Conservation (phyloP, 2,797 vertebrate genomes). For the Rachycentron canadum region DNA sequence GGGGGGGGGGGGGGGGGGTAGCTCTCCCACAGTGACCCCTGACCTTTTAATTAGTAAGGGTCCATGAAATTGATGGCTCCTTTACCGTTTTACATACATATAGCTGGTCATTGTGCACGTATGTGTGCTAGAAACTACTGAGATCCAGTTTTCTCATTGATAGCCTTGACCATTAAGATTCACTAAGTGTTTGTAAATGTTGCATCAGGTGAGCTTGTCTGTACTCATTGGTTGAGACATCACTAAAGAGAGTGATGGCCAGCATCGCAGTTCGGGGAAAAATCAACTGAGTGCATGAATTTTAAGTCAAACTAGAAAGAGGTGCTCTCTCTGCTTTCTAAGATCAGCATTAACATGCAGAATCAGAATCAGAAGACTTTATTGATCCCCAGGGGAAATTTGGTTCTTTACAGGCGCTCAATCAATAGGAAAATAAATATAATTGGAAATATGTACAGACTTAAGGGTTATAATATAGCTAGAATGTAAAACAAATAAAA, state of each 20-base stretch:
- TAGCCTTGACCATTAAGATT: slow-evolving; percentile 4
- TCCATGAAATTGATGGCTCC: slow-evolving; percentile 49
- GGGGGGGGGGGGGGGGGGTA: not conserved
- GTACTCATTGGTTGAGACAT: slow-evolving; percentile 50
- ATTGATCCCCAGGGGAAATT: no score
- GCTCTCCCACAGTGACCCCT: slow-evolving; percentile 49
- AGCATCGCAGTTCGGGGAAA: slow-evolving; percentile 31
- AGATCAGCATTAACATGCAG: not conserved
- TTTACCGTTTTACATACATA: slow-evolving; percentile 30
- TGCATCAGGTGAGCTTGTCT: slow-evolving; percentile 51
- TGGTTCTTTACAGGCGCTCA: no score
- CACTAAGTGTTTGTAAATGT: slow-evolving; percentile 45
- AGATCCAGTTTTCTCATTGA: slow-evolving; percentile 13
- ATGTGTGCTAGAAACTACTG: slow-evolving; percentile 1
- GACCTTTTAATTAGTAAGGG: slow-evolving; percentile 52
- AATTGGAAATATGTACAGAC: no score
- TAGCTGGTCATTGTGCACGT: not conserved
- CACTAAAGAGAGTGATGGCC: slow-evolving; percentile 22
- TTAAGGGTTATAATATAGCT: no score
- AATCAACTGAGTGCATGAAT: slow-evolving; percentile 45
- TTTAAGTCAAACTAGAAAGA: slow-evolving; percentile 31
- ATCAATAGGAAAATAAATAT: no score
- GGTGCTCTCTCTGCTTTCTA: slow-evolving; percentile 7
- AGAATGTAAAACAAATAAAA: no score
- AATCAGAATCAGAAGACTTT: no score